Base-by-base conservation (phyloP, 64 coral and sea anemone genomes). In the Cladopsammia gracilis region DNA sequence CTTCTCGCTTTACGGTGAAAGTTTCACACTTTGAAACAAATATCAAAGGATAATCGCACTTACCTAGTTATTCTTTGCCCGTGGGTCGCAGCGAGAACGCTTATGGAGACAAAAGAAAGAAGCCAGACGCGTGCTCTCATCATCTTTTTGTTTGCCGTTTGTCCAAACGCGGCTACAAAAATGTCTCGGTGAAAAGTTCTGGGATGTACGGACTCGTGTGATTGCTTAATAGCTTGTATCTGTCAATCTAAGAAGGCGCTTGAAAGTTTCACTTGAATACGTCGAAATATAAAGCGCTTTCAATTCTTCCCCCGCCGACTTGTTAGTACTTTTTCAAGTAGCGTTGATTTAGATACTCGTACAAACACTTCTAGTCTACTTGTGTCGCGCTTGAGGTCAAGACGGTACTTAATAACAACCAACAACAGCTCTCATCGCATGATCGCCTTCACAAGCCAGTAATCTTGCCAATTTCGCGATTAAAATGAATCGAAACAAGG, bases 381-480 rank as follows among this genome's bases (percentile, higher is more conserved):
- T 82, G 57, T 57, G 85, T 64, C 75, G 84, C 64, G 86, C 80
- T 92, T 85, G 42, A 80, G 81, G 80, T 96, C 64, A 69, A 77
- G 76, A 85, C 25, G 34, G 95, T 93, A 83, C 79, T 85, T 76
- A 76, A 58, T 70, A 58, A 81, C 70, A 83, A 49, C 62, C 62
- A 78, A 62, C 74, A 77, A 91, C 53, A 52, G 58, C 59, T 89
- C 87, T 76, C 74, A 78, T 78, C 61, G 68, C 71, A 34, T 86
- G 87, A 79, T 88, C 69, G 86, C 80, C 78, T 89, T 89, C 87
- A 73, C 65, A 83, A 42, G 82, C 87, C 92, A 84, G 77, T 88
- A 89, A 94, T 94, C 92, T 94, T 85, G 74, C 73, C 86, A 94
- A 94, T 89, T 88, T 85, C 70, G 79, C 88, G 88, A 90, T 90